A percentile compares a stretch with the other conserved stretches of the same genome.
These are phyloP conservation scores for Pedicia rivosa DNA, from an alignment of 2,888 invertebrate genomes.

Conservation along the genomic window DNA sequence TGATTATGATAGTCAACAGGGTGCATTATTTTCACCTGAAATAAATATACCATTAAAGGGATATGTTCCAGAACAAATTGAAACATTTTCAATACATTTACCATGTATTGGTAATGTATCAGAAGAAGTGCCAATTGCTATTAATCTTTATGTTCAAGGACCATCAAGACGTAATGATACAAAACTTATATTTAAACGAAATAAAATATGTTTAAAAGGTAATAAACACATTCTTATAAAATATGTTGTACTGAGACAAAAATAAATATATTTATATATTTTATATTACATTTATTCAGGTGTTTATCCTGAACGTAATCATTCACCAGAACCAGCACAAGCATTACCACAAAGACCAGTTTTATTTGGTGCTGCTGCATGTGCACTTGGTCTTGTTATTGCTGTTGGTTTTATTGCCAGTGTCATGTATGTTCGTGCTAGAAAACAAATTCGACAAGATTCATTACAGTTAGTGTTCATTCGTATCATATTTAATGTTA, in stretches of 20 bases:
- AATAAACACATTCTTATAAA: not conserved
- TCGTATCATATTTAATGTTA: no score
- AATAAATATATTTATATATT: not conserved
- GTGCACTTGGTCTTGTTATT: conserved; percentile 44
- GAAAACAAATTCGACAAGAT: conserved; percentile 29
- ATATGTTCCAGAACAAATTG: conserved; percentile 57
- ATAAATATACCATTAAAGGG: conserved; percentile 72
- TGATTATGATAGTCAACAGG: conserved; percentile 52
- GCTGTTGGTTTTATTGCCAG: conserved; percentile 28
- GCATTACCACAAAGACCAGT: conserved; percentile 47
- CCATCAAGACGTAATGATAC: conserved; percentile 57
- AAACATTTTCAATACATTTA: conserved; percentile 61
- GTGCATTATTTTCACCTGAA: conserved; percentile 61
- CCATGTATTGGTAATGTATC: conserved; percentile 70
- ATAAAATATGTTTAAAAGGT: conserved; percentile 79
- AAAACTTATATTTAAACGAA: conserved; percentile 59
- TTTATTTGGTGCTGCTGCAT: conserved; percentile 65
- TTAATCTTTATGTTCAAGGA: conserved; percentile 66
- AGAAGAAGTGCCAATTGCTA: conserved; percentile 65
- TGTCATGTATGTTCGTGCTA: conserved; percentile 30
- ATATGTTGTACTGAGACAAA: no score
- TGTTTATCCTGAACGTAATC: conserved; percentile 31
- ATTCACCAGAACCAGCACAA: conserved; percentile 44
- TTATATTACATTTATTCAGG: no score
- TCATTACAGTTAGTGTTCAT: conserved; percentile 26